Evolutionary conservation across 2,888 invertebrate species (phyloP), one percentile per base, ranked within the genome.

Genomic region (Allolobophora icterica): DNA sequence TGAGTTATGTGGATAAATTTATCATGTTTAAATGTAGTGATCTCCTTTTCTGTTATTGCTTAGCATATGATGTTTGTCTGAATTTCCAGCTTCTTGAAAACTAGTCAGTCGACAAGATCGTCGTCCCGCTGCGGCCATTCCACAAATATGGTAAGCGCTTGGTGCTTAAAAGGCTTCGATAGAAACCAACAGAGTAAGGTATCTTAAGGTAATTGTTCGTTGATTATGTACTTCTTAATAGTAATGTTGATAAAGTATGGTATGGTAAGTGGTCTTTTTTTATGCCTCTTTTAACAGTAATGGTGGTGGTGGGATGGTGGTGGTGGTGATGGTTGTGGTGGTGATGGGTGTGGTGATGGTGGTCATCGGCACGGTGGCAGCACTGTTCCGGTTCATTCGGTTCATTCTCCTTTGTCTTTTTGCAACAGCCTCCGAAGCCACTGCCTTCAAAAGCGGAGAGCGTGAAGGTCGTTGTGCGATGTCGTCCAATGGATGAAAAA

Each of bases 381-480:
- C 42, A 42, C 8, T 11, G 11, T 45, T n/a, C n/a, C n/a, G 45
- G 19, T 45, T 5, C 1, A 24, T 2, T 24, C 24, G 52, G 71
- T 71, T 21, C 52, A 52, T 52, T 24, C 52, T 52, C n/a, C 71
- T 71, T 71, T 11, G 5, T 52, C n/a, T 13, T 71, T n/a, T n/a
- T 71, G 30, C 11, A n/a, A 71, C n/a, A 71, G 90, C 91, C 92
- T 42, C 91, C 91, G 24, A 92, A 92, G 89, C 87, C 91, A 13
- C 87, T 92, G 19, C 89, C 92, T n/a, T 91, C 91, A 11, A 92
- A 93, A 90, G 94, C 94, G 33, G 98, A 99, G 96, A 97, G 97
- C 94, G 98, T 99, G 92, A 98, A 98, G 96, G 99, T 99, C 93
- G 97, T 99, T 93, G 99, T 99, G 91, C 96, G 99, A 95, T 99